Base-by-base conservation (phyloP, 1,140 invertebrate genomes). In the Mactra quadrangularis region DNA sequence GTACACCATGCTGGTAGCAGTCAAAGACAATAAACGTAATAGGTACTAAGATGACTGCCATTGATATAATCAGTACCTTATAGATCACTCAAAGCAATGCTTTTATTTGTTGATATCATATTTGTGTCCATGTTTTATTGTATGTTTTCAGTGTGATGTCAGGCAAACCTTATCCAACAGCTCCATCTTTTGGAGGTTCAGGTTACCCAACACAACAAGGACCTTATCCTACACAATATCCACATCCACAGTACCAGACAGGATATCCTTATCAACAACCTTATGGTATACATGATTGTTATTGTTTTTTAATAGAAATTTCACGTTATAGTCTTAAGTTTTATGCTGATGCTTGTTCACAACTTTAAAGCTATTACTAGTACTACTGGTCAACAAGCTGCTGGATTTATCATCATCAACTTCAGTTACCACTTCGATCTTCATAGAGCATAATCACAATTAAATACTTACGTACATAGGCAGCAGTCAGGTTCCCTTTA, bases 101-200 rank as follows among this genome's bases (percentile, higher is more conserved):
- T n/a, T n/a, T n/a, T n/a, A n/a, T n/a, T n/a, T n/a, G n/a, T n/a
- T n/a, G n/a, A n/a, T n/a, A n/a, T n/a, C n/a, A n/a, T n/a, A n/a
- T n/a, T n/a, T n/a, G n/a, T n/a, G n/a, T n/a, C n/a, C n/a, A n/a
- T n/a, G n/a, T n/a, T n/a, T n/a, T n/a, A n/a, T n/a, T n/a, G n/a
- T n/a, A n/a, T n/a, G n/a, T 50, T 50, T 31, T 47, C 45, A 50
- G 64, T 19, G 47, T 31, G 25, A 68, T 68, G 64, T 68, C 64
- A 19, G 64, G 64, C 3, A 68, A 68, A 41, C 64, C 64, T 17
- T 68, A 68, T 45, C 64, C 64, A 27, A 68, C 64, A 68, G 64
- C 64, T 17, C 64, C 35, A 17, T 25, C 41, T 7, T 7, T 22
- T 2, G 25, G n/a, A 4, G 9, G 15, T 11, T 38, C 41, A 17